Conservation (phyloP, 2,113 vertebrate genomes). For the Laterallus jamaicensis region DNA sequence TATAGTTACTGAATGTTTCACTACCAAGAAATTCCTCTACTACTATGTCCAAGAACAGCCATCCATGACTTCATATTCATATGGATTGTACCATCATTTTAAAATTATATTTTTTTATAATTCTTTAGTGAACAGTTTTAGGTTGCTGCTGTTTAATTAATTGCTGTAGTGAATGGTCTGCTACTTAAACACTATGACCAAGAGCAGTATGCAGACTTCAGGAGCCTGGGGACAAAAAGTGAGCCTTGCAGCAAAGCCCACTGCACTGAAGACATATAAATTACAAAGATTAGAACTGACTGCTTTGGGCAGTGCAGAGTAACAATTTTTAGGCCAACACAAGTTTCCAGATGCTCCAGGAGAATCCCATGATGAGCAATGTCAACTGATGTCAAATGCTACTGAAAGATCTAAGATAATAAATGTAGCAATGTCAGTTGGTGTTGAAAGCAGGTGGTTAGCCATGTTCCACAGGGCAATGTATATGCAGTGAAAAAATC, state of each 20-base stretch:
- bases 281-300: conserved; percentile 59
- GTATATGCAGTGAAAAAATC: not conserved
- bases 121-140: not conserved
- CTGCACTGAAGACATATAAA: conserved; percentile 39
- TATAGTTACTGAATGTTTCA: not conserved
- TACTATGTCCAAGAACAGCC: not conserved
- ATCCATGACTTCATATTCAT: not conserved
- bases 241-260: not conserved
- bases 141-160: conserved; percentile 16
- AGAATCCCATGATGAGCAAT: conserved; percentile 39
- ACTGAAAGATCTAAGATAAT: conserved; percentile 39
- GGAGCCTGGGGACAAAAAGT: not conserved
- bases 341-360: conserved; percentile 62
- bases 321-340: conserved; percentile 26
- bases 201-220: conserved; percentile 13
- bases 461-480: not conserved
- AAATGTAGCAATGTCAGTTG: not conserved
- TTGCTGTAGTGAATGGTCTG: not conserved
- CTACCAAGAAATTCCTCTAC: not conserved
- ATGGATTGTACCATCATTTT: not conserved
- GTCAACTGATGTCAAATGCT: conserved; percentile 60
- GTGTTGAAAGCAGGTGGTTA: conserved; percentile 44
- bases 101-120: not conserved
- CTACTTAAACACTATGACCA: conserved; percentile 22
- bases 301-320: conserved; percentile 41